Evolutionary conservation across 2,113 vertebrate genomes (phyloP), one percentile per base, ranked within the genome.

Genomic region (mouse (Mus musculus)): DNA sequence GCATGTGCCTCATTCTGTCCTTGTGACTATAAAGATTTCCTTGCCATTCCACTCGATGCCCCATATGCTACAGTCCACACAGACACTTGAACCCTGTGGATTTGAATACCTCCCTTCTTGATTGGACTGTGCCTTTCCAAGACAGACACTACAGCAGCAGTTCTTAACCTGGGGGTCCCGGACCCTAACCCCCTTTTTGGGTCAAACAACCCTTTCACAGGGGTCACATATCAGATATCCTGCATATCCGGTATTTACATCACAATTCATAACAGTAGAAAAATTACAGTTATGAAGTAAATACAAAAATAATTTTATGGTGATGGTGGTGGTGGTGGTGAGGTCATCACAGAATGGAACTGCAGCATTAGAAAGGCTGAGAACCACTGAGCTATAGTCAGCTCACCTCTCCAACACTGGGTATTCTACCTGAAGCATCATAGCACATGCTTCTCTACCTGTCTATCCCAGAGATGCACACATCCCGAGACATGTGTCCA

Each of bases 1-100:
- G 33, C 2, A 26, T n/a, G 20, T 30, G 16, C n/a, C 2, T 7
- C 7, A 0, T 1, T 20, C 24, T 63, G 17, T 46, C 42, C 36
- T 78, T 67, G 56, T 5, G 8, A 28, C 65, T 8, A 13, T 0
- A 0, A 71, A 61, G 7, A 7, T 22, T 46, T 76, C 42, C 5
- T 36, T 36, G 30, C 36, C 39, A 14, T 56, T 28, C 0, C 1
- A 8, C 20, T 65, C 49, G 1, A n/a, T 11, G 86, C 4, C 28
- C 26, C 12, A 42, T 13, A 33, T 1, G 12, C 71, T 24, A 3
- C 42, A 59, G 16, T n/a, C 59, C 33, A 16, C 0, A 3, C 30
- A 75, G 54, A 49, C 14, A 17, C 26, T 42, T 3, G 3, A 24
- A 46, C 14, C 0, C 26, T 16, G 5, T 9, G 14, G 7, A 61